phyloP scores from a whole-genome alignment of 2,888 invertebrate genomes.

The Lapara coniferarum region DNA sequence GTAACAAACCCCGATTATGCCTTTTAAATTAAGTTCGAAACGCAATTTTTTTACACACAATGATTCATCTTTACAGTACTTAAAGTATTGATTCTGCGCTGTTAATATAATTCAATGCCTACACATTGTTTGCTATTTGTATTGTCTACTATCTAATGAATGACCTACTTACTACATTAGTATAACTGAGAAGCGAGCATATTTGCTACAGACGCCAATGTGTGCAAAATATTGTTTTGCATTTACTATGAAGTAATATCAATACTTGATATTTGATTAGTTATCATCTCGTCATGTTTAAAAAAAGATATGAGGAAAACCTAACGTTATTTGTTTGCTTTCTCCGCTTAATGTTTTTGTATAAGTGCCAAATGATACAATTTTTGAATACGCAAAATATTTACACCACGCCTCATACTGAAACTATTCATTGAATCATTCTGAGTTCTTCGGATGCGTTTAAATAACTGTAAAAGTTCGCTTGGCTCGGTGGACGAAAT shows the following conservation, averaged over 20 bases:
- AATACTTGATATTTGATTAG: neutral
- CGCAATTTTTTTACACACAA: neutral
- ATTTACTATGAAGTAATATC: neutral
- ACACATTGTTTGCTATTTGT: constrained; percentile 44
- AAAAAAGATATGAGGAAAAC: constrained; percentile 38
- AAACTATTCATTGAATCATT: constrained; percentile 75
- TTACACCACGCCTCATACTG: constrained; percentile 56
- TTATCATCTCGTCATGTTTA: constrained; percentile 17
- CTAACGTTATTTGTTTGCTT: constrained; percentile 39
- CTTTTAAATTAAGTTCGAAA: neutral
- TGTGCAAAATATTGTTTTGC: neutral
- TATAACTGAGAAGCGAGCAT: constrained; percentile 8
- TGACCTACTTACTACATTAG: constrained; percentile 25
- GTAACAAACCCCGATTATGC: neutral
- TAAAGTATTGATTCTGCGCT: constrained; percentile 8
- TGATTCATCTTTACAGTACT: constrained; percentile 8
- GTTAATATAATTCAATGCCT: constrained; percentile 37
- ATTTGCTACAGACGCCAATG: constrained; percentile 5
- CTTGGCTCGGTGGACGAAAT: constrained; percentile 72
- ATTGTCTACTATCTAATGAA: constrained; percentile 41
- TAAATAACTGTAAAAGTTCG: constrained; percentile 55
- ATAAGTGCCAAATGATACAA: constrained; percentile 50
- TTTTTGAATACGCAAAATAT: constrained; percentile 44
- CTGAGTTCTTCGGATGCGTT: constrained; percentile 48
- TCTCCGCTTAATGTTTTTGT: constrained; percentile 37